These are phyloP conservation scores for Talpa occidentalis DNA, from an alignment of 2,113 vertebrate species.

Conservation along the genomic window DNA sequence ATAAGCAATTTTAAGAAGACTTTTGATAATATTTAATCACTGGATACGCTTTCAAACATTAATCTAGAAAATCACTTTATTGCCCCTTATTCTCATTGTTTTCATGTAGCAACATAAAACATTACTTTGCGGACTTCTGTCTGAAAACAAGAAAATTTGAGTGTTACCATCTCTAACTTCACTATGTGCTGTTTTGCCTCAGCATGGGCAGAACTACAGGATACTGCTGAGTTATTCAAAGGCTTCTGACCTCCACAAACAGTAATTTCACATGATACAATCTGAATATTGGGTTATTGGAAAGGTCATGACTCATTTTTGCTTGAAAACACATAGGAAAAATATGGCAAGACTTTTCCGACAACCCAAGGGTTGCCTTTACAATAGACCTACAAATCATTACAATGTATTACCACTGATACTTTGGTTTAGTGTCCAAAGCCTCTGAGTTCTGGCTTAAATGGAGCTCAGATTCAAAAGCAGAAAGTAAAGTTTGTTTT, in stretches of 20 bases:
- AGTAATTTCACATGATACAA: neutral
- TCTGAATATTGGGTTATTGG: neutral
- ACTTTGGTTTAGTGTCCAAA: neutral
- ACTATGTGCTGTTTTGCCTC: neutral
- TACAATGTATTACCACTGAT: neutral
- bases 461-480: neutral
- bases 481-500: neutral
- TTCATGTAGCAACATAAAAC: neutral
- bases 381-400: neutral
- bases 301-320: no score
- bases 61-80: neutral
- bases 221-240: neutral
- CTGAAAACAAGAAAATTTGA: neutral
- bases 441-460: constrained; percentile 16
- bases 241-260: neutral
- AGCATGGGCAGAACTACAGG: neutral
- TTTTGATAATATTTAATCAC: neutral
- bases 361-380: neutral
- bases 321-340: no score
- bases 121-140: neutral
- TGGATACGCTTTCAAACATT: constrained; percentile 9
- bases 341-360: no score
- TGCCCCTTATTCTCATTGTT: neutral
- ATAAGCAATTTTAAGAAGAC: neutral
- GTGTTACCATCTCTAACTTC: neutral